Evolutionary conservation across 2,888 invertebrate genomes (phyloP).

Genomic region (Diogma glabrata): DNA sequence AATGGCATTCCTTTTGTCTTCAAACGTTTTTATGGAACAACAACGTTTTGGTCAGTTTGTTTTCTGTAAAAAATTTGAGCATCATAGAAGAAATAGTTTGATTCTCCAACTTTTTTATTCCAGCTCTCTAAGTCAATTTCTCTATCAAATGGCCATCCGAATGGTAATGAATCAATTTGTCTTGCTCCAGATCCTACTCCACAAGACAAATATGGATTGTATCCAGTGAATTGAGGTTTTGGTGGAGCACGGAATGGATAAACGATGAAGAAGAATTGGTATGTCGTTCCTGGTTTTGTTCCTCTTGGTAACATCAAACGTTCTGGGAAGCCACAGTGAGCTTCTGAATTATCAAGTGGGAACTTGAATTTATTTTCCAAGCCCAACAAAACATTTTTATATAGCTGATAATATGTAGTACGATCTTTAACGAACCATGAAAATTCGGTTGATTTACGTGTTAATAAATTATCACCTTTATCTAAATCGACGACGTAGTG

Average conservation of each 20-base stretch:
- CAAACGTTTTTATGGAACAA: too few relatives aligned
- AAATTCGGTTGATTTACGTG: conserved; percentile 56
- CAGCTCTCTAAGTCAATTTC: conserved; percentile 43
- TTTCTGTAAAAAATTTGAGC: not conserved
- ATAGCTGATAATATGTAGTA: conserved; percentile 49
- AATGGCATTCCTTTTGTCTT: too few relatives aligned
- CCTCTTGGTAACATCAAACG: conserved; percentile 63
- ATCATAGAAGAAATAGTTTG: too few relatives aligned
- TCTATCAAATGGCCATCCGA: conserved; percentile 67
- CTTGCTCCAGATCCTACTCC: conserved; percentile 39
- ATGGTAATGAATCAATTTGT: conserved; percentile 44
- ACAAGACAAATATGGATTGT: conserved; percentile 38
- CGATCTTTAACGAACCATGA: conserved; percentile 50
- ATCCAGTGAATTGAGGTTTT: conserved; percentile 38
- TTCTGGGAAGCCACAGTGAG: conserved; percentile 56
- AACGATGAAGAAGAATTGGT: conserved; percentile 51
- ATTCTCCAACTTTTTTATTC: too few relatives aligned
- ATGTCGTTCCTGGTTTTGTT: conserved; percentile 49
- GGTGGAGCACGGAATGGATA: conserved; percentile 42
- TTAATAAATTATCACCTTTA: conserved; percentile 53
- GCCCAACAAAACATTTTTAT: conserved; percentile 48
- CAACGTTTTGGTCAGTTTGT: too few relatives aligned
- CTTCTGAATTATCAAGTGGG: conserved; percentile 42
- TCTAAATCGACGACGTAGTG: conserved; percentile 47
- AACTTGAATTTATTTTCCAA: conserved; percentile 41